Evolutionary conservation across 2,113 vertebrate genomes (phyloP), one percentile per base, ranked within the genome.

Genomic region (Entomyzon cyanotis): DNA sequence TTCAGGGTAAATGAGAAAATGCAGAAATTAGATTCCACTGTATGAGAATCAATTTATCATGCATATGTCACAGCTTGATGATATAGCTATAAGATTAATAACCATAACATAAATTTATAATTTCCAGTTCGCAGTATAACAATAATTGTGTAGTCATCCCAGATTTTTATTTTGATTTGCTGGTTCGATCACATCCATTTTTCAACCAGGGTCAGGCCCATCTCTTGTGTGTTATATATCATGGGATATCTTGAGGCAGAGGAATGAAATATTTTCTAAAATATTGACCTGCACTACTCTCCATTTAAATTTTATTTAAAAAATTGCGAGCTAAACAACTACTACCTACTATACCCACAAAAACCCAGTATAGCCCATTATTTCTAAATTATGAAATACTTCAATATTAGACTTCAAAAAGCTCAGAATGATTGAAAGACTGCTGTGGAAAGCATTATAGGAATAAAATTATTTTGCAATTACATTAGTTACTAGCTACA

Each of bases 41-140:
- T 55, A 41, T 71, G 70, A 87, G 50, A 90, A 92, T 92, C 68
- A 87, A 81, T 93, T 95, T 81, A 75, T 94, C 78, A 93, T 80
- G 79, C 79, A n/a, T 62, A 19, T 86, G 68, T 84, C 76, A 94
- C 47, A 74, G 68, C 60, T 58, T 67, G 86, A 76, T 84, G 87
- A 76, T 83, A 89, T 4, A 87, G 73, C 59, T 70, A 21, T 73
- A 87, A 87, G 65, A 95, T 93, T 91, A 94, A 93, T 76, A 94
- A 39, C 59, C 35, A 55, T 58, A 88, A 84, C 63, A 86, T 88
- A 77, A 39, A 83, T 93, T 77, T 74, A 70, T 81, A 80, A 90
- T 93, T 86, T 91, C 52, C 33, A 84, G 53, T 87, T 82, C 88
- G 88, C 70, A 63, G 19, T 64, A 28, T 79, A 76, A 89, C 53